Conservation (phyloP, 2,797 vertebrate genomes). For the Propithecus deckenii region DNA sequence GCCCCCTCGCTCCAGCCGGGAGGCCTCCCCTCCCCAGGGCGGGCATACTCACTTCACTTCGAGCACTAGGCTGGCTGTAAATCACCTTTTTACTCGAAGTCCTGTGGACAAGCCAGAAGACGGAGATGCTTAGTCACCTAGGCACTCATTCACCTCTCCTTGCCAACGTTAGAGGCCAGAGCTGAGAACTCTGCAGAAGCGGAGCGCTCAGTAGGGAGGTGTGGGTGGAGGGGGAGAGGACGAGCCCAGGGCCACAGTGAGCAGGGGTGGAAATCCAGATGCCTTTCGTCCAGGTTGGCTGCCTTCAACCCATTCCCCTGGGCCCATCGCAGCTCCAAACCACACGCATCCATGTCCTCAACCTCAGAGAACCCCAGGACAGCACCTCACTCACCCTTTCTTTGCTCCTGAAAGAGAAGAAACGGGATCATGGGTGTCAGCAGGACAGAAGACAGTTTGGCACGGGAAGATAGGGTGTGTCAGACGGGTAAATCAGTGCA, state of each 20-base stretch:
- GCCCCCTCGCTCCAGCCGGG: not conserved
- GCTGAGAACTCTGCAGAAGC: not conserved
- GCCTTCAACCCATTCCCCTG: not conserved
- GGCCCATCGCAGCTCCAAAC: not conserved
- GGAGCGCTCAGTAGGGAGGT: not conserved
- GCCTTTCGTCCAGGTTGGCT: not conserved
- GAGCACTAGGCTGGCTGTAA: conserved; percentile 88
- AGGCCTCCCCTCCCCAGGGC: not conserved
- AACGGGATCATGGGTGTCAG: not conserved
- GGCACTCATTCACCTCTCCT: not conserved
- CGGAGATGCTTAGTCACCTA: not conserved
- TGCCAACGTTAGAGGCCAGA: not conserved
- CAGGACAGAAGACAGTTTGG: not conserved
- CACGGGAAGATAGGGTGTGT: too few species aligned
- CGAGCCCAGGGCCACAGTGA: not conserved
- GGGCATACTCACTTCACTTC: conserved; percentile 88
- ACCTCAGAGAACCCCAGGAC: not conserved
- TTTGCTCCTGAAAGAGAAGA: conserved; percentile 69
- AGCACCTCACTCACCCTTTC: conserved; percentile 71
- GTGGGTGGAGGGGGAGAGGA: not conserved
- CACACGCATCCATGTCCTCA: not conserved
- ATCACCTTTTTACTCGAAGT: conserved; percentile 83
- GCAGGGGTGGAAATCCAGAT: not conserved
- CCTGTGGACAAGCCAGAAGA: conserved; percentile 46
- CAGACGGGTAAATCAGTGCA: not conserved